Conservation (phyloP, 2,797 vertebrate genomes). For the Pteropus rufus region DNA sequence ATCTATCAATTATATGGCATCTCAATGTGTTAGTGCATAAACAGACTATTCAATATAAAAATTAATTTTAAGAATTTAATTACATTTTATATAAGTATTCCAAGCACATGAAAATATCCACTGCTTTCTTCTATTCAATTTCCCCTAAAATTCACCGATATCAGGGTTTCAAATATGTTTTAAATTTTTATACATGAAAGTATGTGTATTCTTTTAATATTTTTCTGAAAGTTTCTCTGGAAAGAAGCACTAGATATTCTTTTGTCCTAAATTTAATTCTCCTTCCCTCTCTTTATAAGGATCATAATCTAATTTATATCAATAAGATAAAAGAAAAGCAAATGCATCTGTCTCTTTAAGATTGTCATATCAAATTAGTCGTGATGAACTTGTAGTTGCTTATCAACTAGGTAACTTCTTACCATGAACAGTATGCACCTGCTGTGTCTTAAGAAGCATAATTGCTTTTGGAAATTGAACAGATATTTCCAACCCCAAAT, state of each 20-base stretch:
- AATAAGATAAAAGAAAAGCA: not conserved
- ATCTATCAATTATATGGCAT: slow-evolving; percentile 46
- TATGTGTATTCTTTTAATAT: not conserved
- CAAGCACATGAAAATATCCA: not conserved
- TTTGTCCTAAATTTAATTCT: not conserved
- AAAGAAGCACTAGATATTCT: not conserved
- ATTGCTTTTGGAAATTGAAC: not conserved
- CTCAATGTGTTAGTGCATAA: slow-evolving; percentile 32
- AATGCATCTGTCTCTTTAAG: not conserved
- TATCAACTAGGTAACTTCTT: not conserved
- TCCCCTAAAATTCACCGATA: not conserved
- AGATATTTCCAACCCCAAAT: not conserved
- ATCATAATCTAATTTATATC: not conserved
- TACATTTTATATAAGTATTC: not conserved
- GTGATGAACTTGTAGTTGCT: not conserved
- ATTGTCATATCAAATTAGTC: not conserved
- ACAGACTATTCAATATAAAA: slow-evolving; percentile 35
- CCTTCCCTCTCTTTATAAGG: not conserved
- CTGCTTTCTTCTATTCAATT: not conserved
- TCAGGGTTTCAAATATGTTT: not conserved
- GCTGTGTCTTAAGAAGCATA: not conserved
- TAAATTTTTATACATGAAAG: not conserved
- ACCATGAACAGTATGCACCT: not conserved
- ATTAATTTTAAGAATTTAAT: slow-evolving; percentile 48
- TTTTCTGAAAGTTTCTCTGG: not conserved